phyloP scores from a whole-genome alignment of 2,797 vertebrate genomes.

The Thalassophryne amazonica region DNA sequence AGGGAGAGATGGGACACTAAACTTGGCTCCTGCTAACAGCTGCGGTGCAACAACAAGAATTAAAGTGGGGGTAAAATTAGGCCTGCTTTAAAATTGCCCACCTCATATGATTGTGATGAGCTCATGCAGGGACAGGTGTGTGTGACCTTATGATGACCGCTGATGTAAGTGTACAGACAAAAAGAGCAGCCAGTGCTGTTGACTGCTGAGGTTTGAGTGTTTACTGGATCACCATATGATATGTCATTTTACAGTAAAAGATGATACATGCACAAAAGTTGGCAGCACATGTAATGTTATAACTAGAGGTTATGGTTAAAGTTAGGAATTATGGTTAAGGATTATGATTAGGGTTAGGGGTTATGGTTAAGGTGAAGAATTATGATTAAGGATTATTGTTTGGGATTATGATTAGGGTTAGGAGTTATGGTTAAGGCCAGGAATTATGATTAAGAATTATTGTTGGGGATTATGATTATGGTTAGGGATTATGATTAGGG shows the following conservation, averaged over 20 bases:
- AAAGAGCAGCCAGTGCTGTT: slow-evolving; percentile 12
- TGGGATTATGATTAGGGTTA: too few relatives aligned
- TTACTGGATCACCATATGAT: slow-evolving; percentile 4
- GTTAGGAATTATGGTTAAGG: too few relatives aligned
- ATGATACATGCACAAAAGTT: too few relatives aligned
- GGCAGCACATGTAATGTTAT: too few relatives aligned
- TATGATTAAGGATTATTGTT: too few relatives aligned
- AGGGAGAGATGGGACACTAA: slow-evolving; percentile 44
- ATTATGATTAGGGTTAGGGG: too few relatives aligned
- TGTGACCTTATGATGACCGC: slow-evolving; percentile 28
- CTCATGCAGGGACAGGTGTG: slow-evolving; percentile 70
- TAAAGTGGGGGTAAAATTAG: slow-evolving; percentile 70
- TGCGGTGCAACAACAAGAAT: slow-evolving; percentile 50
- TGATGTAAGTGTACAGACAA: slow-evolving; percentile 57
- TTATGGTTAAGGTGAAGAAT: too few relatives aligned
- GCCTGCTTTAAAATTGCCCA: slow-evolving; percentile 59
- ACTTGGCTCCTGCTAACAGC: slow-evolving; percentile 48
- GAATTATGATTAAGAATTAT: too few relatives aligned
- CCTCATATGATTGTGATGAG: slow-evolving; percentile 63
- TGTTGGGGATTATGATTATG: too few relatives aligned
- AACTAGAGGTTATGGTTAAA: too few relatives aligned
- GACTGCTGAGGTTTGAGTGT: slow-evolving; percentile 7
- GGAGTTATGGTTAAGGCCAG: too few relatives aligned
- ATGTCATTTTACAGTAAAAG: not conserved
- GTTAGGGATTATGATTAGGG: too few relatives aligned